Conservation (phyloP, 2,797 vertebrate genomes). For the Melopsittacus undulatus region DNA sequence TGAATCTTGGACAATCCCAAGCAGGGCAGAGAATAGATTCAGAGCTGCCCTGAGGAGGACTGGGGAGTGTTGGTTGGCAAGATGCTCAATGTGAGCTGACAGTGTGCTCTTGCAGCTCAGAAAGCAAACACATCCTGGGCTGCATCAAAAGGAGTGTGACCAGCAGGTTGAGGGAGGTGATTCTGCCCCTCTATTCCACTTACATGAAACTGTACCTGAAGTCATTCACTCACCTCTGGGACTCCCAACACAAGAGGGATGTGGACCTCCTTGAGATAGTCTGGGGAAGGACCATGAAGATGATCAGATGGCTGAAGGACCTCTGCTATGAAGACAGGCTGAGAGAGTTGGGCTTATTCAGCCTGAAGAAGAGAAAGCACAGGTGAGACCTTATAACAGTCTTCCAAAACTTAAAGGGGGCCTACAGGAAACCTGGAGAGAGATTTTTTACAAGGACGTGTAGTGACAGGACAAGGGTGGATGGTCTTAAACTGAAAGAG, state of each 20-base stretch:
- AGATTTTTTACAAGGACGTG: neutral
- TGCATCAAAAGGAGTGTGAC: neutral
- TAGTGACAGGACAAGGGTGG: neutral
- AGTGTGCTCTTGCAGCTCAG: neutral
- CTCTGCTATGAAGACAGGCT: neutral
- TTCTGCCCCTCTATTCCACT: too few relatives aligned
- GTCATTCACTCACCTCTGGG: neutral
- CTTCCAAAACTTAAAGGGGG: neutral
- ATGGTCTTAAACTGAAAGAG: neutral
- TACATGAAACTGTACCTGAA: too few relatives aligned
- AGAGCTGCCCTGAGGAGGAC: neutral
- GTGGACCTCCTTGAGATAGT: neutral
- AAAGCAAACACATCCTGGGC: neutral
- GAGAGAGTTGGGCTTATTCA: neutral
- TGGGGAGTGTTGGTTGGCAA: neutral
- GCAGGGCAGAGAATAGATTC: neutral
- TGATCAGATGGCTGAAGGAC: neutral
- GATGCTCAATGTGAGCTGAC: neutral
- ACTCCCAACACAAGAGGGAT: neutral
- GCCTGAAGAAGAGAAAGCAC: neutral
- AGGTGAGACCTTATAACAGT: neutral
- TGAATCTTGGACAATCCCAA: neutral
- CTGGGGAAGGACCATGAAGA: neutral
- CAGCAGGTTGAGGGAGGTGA: neutral
- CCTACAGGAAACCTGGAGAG: neutral